phyloP scores from a whole-genome alignment of 2,888 invertebrate genomes.

The Oscheius onirici region DNA sequence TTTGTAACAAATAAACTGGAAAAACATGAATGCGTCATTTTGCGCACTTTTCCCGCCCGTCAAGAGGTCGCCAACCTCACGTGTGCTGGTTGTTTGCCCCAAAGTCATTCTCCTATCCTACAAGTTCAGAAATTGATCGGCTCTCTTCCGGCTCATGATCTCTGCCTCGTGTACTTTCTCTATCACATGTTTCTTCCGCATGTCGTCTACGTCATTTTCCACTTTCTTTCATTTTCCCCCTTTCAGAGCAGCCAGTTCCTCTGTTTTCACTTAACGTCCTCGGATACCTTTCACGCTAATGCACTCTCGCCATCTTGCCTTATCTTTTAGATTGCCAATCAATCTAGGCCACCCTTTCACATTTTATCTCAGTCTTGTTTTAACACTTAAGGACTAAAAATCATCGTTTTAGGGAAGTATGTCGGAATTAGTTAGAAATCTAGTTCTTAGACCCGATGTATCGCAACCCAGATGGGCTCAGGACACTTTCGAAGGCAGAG shows the following conservation, averaged over 20 bases:
- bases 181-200: slow-evolving; percentile 23
- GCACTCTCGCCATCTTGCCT: slow-evolving; percentile 1
- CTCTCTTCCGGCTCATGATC: too few species aligned
- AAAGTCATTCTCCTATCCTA: neutral
- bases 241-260: neutral
- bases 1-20: neutral
- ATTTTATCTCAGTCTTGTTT: neutral
- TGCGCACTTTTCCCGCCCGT: neutral
- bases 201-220: slow-evolving; percentile 8
- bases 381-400: too few species aligned
- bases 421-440: slow-evolving; percentile 57
- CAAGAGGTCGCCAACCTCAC: slow-evolving; percentile 1
- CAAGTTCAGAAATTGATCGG: neutral
- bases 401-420: slow-evolving; percentile 19
- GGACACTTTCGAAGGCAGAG: slow-evolving; percentile 68
- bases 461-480: slow-evolving; percentile 92
- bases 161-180: neutral
- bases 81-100: slow-evolving; percentile 1
- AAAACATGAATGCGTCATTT: neutral
- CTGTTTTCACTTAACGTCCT: neutral
- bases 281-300: neutral
- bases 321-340: slow-evolving; percentile 8
- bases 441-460: slow-evolving; percentile 76
- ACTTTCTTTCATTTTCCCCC: neutral
- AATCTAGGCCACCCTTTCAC: slow-evolving; percentile 3